Base-by-base conservation (phyloP, 2,888 invertebrate species). In the Ophioninae sp. region DNA sequence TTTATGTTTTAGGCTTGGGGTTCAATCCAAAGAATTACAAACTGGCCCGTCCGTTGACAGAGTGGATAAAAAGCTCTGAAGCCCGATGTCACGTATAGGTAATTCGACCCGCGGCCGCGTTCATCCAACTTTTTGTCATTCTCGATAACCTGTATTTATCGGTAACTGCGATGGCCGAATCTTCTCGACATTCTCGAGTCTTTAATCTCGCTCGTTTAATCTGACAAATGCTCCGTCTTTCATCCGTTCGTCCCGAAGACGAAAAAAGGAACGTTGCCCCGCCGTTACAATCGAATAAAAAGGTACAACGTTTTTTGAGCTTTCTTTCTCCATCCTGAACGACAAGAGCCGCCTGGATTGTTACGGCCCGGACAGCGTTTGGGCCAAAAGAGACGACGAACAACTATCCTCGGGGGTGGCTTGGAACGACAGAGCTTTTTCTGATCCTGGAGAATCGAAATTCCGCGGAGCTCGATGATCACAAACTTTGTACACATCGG, bases 401-500 rank as follows among this genome's bases (percentile, higher is more conserved):
- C 30, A 56, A 65, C 23, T 30, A 58, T 3, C 30, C 41, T 59
- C 20, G 13, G 37, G 61, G 63, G 23, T 8, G 68, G 44, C 30
- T 65, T 67, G 64, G 41, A 17, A 72, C 30, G 56, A 39, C 17
- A 30, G 63, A 41, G n/a, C 39, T 59, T 41, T 58, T 20, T 51
- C 22, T 59, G 65, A 58, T 59, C 44, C 30, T 72, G 58, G 72
- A 58, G 79, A 73, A 73, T 72, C 68, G 51, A 59, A 59, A 78
- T 77, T 63, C 63, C 17, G 3, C 37, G 51, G 30, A 77, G 65
- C 72, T 72, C 65, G 44, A 44, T 73, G 79, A 67, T 44, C 59
- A 65, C n/a, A 72, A 79, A 44, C 65, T 73, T 51, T n/a, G 44
- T 68, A 77, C 77, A 65, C 65, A 73, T 37, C 51, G 63, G 44